Base-by-base conservation (phyloP, 2,113 vertebrate species). In the Megaptera novaeangliae region DNA sequence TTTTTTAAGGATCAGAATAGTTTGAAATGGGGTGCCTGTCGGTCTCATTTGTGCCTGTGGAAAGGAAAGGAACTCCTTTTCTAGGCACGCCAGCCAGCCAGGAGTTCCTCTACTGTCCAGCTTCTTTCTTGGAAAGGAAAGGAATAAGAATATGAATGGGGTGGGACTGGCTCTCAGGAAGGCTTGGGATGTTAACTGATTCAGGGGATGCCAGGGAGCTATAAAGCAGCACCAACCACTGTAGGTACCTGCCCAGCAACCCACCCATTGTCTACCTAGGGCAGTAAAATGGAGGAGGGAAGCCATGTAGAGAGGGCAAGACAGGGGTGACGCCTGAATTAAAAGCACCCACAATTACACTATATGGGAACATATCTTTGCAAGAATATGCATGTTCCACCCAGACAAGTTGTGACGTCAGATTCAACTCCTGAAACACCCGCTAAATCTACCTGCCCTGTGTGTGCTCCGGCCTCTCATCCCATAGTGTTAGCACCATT, bases 81-180 rank as follows among this genome's bases (percentile, higher is more conserved):
- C 93, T 94, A 88, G 86, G 77, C 55, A 89, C 31, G 36, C n/a
- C 27, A 82, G 96, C 74, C 88, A 23, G 83, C 57, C 80, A 41
- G 36, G 78, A 59, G 78, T 41, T 80, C 80, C 86, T 93, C 88
- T 55, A 44, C 18, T 0, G 39, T 72, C 57, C 7, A 74, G 94
- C 90, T 96, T 96, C 88, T 96, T 98, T 97, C 97, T 98, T 97
- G 95, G 98, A 98, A 97, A 95, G 97, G 97, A 95, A 95, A 97
- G 90, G 89, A 74, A 6, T 52, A 49, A 94, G 97, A 94, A 95
- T 83, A 92, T 15, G 75, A 14, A 34, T 1, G 39, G 93, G 93
- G 94, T 88, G 95, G 92, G 87, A 95, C 95, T 41, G 44, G 91
- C 85, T 72, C 55, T 46, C 75, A 36, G 90, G 95, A 94, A 96